These are phyloP conservation scores for Trissoscelio sp. DNA, from an alignment of 2,888 invertebrate species.

Conservation along the genomic window DNA sequence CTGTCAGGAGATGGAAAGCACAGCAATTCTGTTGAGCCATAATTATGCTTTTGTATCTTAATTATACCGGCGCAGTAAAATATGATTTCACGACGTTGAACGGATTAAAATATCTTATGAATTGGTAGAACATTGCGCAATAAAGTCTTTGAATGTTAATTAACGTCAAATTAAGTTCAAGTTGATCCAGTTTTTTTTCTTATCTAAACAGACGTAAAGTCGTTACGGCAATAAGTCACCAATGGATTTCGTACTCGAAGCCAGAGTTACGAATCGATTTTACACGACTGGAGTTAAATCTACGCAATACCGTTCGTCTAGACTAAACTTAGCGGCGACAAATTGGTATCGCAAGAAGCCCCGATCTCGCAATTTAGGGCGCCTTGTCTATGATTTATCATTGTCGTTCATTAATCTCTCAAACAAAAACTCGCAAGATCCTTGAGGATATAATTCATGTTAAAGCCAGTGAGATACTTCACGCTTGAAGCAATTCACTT, in stretches of 20 bases:
- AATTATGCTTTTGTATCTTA: slow-evolving; percentile 70
- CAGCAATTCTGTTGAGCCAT: slow-evolving; percentile 66
- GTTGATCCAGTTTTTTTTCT: neutral
- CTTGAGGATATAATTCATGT: slow-evolving; percentile 44
- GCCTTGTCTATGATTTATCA: slow-evolving; percentile 54
- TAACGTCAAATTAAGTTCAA: neutral
- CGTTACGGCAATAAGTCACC: neutral
- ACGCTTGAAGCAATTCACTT: slow-evolving; percentile 81
- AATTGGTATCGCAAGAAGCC: slow-evolving; percentile 75
- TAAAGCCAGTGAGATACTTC: slow-evolving; percentile 71
- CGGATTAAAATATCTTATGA: slow-evolving; percentile 37
- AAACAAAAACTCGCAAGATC: slow-evolving; percentile 62
- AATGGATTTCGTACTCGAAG: slow-evolving; percentile 3
- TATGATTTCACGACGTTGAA: slow-evolving; percentile 38
- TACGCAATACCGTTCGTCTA: slow-evolving; percentile 65
- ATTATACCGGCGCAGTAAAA: slow-evolving; percentile 57
- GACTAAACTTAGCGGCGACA: slow-evolving; percentile 64
- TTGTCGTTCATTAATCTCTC: slow-evolving; percentile 53
- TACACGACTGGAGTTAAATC: slow-evolving; percentile 22
- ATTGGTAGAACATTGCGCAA: slow-evolving; percentile 1
- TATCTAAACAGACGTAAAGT: neutral
- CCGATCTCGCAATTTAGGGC: slow-evolving; percentile 71
- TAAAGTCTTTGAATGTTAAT: neutral
- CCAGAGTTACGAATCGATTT: slow-evolving; percentile 29
- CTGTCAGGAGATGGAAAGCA: slow-evolving; percentile 64